Evolutionary conservation across 2,888 invertebrate species (phyloP), one percentile per base, ranked within the genome.

Genomic region (Autographa pulchrina): DNA sequence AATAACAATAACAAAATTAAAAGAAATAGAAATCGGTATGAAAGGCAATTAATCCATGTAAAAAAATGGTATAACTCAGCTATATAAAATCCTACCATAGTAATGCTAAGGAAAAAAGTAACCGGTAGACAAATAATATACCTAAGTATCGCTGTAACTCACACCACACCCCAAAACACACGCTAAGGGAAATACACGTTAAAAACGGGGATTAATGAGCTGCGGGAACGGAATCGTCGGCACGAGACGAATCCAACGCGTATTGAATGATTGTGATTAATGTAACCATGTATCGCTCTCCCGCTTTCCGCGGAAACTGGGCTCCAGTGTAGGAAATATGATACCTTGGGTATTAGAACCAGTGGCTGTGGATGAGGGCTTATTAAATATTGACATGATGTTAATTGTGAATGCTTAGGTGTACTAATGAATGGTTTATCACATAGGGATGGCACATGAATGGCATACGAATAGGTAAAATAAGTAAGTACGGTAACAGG

Each of bases 191-290:
- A 74, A 77, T 76, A 66, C 68, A 70, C 73, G 78, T 80, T 77
- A 78, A 85, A 84, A 86, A 79, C 65, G 61, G 61, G 78, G 70
- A 84, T 80, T 85, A 84, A 85, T 83, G 85, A 81, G 75, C 74
- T 72, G 73, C 70, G 80, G 79, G 74, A 75, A 63, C 76, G 68
- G 64, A 72, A 72, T 74, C 74, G 74, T 71, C 74, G 65, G 65
- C 68, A 70, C 63, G 83, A 79, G 77, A 84, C 77, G 72, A 82
- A 80, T 84, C 80, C 74, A 68, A 70, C 69, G 72, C 74, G 70
- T 77, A 84, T 86, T 82, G 76, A 85, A 63, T 77, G 84, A 83
- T 82, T 77, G 82, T 79, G 80, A 86, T 85, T 78, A 78, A 84
- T 81, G 73, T 69, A 59, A 48, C 43, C 66, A 35, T 48, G 35